A percentile compares a stretch with the other conserved stretches of the same genome.
phyloP scores from a whole-genome alignment of 92 coral and sea anemone species.

The Isaurus tuberculatus region DNA sequence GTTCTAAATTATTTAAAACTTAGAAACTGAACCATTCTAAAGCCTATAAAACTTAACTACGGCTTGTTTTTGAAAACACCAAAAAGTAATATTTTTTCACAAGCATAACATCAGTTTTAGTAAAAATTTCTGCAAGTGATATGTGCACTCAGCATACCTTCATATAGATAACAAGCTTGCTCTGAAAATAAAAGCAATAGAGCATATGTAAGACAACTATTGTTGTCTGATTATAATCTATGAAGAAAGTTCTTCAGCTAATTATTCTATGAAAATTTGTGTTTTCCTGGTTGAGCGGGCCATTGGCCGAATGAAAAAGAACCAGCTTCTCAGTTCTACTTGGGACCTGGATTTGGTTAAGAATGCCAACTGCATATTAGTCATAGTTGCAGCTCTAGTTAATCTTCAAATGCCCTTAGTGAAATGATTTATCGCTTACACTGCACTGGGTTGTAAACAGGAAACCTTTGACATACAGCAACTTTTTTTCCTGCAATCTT shows the following conservation, averaged over 20 bases:
- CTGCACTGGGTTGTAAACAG: conserved; percentile 19
- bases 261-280: background rate
- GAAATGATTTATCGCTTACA: background rate
- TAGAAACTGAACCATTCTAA: too few species aligned
- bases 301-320: conserved; percentile 59
- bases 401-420: conserved; percentile 31
- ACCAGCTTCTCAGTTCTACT: conserved; percentile 31
- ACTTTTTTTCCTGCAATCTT: too few species aligned
- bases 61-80: background rate
- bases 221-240: background rate
- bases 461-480: conserved; percentile 9
- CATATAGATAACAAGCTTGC: background rate
- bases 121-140: conserved; percentile 1
- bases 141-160: conserved; percentile 4
- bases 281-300: conserved; percentile 57
- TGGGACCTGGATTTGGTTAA: conserved; percentile 47
- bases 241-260: background rate
- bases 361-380: conserved; percentile 35
- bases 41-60: background rate
- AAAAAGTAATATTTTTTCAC: background rate
- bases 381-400: conserved; percentile 47
- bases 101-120: background rate
- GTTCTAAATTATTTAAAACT: too few species aligned
- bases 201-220: background rate
- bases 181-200: background rate